Evolutionary conservation across 2,888 invertebrate species (phyloP).

Genomic region (Thymelicus acteon): DNA sequence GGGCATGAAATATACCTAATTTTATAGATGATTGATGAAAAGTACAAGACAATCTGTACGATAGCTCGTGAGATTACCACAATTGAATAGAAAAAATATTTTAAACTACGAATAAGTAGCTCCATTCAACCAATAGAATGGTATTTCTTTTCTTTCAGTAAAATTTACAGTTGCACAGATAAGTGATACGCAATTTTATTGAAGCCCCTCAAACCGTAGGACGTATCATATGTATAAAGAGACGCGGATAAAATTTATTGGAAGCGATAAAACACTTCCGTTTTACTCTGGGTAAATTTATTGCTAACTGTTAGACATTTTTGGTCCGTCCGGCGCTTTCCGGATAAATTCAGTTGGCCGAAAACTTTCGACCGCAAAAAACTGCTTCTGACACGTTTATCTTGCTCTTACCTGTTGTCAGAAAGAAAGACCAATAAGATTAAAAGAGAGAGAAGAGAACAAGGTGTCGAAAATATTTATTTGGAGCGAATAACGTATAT

Average conservation of each 20-base stretch:
- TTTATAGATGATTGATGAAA: too few species aligned
- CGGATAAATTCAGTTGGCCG: slow-evolving; percentile 39
- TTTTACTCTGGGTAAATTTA: slow-evolving; percentile 42
- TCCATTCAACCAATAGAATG: too few species aligned
- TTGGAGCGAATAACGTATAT: too few species aligned
- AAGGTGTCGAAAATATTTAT: too few species aligned
- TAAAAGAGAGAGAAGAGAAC: too few species aligned
- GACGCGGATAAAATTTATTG: slow-evolving; percentile 44
- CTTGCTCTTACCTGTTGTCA: slow-evolving; percentile 6
- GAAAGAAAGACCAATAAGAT: not conserved
- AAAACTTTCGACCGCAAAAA: slow-evolving; percentile 31
- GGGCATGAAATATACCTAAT: too few species aligned
- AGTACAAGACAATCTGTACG: too few species aligned
- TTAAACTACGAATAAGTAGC: too few species aligned
- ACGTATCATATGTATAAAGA: slow-evolving; percentile 42
- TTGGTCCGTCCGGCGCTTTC: slow-evolving; percentile 40
- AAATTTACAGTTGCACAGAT: slow-evolving; percentile 13
- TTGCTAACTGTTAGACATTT: slow-evolving; percentile 44
- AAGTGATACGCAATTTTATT: slow-evolving; percentile 25
- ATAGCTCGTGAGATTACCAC: too few species aligned
- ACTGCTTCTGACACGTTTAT: slow-evolving; percentile 11
- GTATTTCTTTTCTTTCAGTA: not conserved
- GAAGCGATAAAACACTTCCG: slow-evolving; percentile 45
- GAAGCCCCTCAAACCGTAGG: slow-evolving; percentile 22
- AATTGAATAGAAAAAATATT: not conserved